Percentiles rank a stretch among this genome's conserved stretches.
phyloP scores from a whole-genome alignment of 2,797 vertebrate species.

The Urocyon cinereoargenteus region DNA sequence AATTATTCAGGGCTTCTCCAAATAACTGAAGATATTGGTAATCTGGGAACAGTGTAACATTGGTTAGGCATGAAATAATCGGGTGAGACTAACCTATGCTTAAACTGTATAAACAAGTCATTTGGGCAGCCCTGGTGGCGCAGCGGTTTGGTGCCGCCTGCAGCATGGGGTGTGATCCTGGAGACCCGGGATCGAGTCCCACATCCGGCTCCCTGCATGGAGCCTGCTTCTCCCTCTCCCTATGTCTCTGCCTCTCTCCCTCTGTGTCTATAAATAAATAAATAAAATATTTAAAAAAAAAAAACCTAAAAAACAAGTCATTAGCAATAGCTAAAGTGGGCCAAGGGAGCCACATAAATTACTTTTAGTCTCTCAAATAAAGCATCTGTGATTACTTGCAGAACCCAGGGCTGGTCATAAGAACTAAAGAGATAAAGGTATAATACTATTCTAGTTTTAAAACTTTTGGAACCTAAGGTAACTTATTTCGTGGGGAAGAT shows the following conservation, averaged over 20 bases:
- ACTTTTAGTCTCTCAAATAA: conserved; percentile 31
- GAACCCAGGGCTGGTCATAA: background rate
- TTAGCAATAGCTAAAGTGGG: background rate
- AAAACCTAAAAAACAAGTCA: conserved; percentile 44
- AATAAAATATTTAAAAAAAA: too few species aligned
- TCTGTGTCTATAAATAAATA: too few species aligned
- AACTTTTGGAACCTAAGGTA: background rate
- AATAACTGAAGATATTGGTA: background rate
- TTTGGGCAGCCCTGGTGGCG: too few species aligned
- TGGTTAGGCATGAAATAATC: conserved; percentile 29
- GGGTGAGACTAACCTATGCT: conserved; percentile 9
- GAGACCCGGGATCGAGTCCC: too few species aligned
- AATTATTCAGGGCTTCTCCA: conserved; percentile 40
- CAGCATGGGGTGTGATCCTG: too few species aligned
- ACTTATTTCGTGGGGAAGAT: background rate
- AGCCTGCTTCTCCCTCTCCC: too few species aligned
- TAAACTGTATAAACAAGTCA: background rate
- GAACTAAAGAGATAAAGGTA: background rate
- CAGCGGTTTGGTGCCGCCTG: too few species aligned
- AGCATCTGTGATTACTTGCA: background rate
- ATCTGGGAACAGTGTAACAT: background rate
- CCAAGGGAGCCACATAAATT: background rate
- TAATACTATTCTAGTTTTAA: background rate
- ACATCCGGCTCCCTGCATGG: too few species aligned
- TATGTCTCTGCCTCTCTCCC: too few species aligned